Percentiles rank a stretch among this genome's conserved stretches.
Conservation (phyloP, 2,797 vertebrate genomes). For the Gorsachius magnificus region DNA sequence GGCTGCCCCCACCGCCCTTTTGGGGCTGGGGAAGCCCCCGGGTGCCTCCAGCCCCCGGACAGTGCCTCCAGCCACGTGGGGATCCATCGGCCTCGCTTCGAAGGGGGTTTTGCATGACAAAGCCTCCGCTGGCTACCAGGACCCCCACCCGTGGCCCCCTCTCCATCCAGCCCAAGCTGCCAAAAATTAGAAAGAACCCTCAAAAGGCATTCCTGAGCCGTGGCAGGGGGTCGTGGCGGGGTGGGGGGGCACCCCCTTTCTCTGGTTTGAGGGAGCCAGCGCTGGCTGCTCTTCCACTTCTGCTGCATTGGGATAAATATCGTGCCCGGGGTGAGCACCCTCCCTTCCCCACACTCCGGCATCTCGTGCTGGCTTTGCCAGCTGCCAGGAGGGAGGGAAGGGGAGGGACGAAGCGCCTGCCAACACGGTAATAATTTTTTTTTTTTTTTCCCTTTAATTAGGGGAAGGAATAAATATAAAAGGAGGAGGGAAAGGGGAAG, state of each 20-base stretch:
- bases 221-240: accelerated
- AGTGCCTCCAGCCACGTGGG: neutral
- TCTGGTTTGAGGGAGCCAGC: accelerated
- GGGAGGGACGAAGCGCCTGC: constrained; percentile 29
- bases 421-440: constrained; percentile 14
- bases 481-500: constrained; percentile 8
- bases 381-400: constrained; percentile 43
- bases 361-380: neutral
- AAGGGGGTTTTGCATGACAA: neutral
- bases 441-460: neutral
- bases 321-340: neutral
- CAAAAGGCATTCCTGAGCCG: neutral
- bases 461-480: constrained; percentile 48
- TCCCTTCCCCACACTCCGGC: neutral
- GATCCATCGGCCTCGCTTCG: accelerated
- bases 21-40: neutral
- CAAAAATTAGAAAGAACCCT: neutral
- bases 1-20: neutral
- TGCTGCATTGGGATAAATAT: neutral
- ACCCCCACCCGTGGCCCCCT: neutral
- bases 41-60: neutral
- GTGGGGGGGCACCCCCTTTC: accelerated
- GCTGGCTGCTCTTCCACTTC: neutral
- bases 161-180: neutral
- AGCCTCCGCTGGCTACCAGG: neutral